These are phyloP conservation scores for Brachylomia viminalis DNA, from an alignment of 2,888 invertebrate genomes.

Conservation along the genomic window DNA sequence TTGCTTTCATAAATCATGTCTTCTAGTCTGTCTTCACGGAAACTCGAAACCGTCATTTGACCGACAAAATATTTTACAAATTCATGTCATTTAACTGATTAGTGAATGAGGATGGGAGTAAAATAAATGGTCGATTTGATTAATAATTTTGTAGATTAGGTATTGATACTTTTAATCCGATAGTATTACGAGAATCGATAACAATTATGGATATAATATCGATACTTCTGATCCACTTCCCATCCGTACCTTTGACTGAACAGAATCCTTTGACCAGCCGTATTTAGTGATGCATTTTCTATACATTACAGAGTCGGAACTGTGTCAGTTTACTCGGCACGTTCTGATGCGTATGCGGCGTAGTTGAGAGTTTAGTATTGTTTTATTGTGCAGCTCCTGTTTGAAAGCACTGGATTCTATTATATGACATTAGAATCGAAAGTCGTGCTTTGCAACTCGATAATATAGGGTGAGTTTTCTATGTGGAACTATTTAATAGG, in stretches of 20 bases:
- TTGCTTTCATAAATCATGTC: neutral
- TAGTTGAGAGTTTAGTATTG: constrained; percentile 10
- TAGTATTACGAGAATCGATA: neutral
- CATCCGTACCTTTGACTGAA: constrained; percentile 60
- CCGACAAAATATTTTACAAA: neutral
- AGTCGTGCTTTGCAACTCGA: neutral
- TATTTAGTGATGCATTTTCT: constrained; percentile 57
- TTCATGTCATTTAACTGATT: neutral
- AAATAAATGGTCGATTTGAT: neutral
- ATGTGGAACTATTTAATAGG: neutral
- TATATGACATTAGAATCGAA: constrained; percentile 37
- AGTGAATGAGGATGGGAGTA: neutral
- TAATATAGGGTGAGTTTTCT: neutral
- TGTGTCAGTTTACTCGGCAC: constrained; percentile 7
- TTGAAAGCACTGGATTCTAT: constrained; percentile 24
- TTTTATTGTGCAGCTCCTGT: constrained; percentile 16
- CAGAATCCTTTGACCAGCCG: constrained; percentile 38
- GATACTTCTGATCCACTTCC: constrained; percentile 3
- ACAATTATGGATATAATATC: constrained; percentile 20
- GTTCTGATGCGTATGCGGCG: constrained; percentile 3
- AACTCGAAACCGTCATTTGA: neutral
- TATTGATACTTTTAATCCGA: neutral
- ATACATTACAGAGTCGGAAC: constrained; percentile 25
- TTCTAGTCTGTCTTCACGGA: neutral
- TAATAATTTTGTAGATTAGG: neutral